Percentiles rank a stretch among this genome's conserved stretches.
Evolutionary conservation across 2,113 vertebrate species (phyloP).

Genomic region (Parus major): DNA sequence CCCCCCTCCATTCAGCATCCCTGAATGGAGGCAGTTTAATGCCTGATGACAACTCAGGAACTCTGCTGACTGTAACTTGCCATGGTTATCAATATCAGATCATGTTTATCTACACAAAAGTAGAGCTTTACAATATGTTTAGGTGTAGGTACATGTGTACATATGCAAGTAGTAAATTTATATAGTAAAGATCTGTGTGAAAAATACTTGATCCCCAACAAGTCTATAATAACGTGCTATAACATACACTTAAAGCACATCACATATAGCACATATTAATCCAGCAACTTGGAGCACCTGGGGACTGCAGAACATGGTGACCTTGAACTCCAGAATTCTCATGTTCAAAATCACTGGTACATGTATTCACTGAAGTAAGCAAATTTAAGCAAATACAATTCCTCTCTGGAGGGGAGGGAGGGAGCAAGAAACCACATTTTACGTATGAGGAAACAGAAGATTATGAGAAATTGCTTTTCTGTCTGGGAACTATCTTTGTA

Average conservation of each 20-base stretch:
- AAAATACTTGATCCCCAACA: background rate
- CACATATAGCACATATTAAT: background rate
- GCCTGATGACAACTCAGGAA: background rate
- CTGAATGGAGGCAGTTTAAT: background rate
- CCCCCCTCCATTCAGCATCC: background rate
- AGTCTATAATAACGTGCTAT: background rate
- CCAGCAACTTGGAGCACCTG: background rate
- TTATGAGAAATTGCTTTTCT: background rate
- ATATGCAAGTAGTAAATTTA: background rate
- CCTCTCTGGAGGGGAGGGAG: background rate
- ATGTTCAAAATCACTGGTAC: background rate
- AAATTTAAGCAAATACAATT: background rate
- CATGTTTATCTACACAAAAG: background rate
- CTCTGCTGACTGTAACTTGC: background rate
- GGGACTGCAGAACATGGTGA: background rate
- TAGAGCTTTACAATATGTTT: background rate
- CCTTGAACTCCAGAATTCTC: background rate
- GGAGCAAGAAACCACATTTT: background rate
- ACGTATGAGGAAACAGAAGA: background rate
- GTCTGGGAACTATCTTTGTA: slow-evolving; percentile 6
- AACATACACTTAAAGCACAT: background rate
- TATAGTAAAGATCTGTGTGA: background rate
- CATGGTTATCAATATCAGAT: background rate
- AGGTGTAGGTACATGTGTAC: background rate
- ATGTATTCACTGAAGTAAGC: background rate